Conservation (phyloP, 2,888 invertebrate species). For the Cataglyphis cursor region DNA sequence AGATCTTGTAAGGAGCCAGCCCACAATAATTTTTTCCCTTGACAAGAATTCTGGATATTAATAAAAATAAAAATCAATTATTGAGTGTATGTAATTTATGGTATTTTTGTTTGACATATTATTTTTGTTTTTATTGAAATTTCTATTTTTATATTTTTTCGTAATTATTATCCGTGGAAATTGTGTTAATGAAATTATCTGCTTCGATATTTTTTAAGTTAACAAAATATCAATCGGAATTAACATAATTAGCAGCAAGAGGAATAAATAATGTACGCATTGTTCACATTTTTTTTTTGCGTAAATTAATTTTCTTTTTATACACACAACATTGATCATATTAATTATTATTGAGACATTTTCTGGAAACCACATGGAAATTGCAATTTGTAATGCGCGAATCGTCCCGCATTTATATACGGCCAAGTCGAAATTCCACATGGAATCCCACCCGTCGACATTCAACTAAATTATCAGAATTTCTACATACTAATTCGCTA, state of each 20-base stretch:
- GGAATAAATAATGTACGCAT: neutral
- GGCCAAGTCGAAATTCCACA: conserved; percentile 58
- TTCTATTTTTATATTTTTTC: neutral
- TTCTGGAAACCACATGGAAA: neutral
- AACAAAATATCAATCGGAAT: neutral
- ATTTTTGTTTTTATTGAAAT: neutral
- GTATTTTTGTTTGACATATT: neutral
- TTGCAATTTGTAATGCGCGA: conserved; percentile 40
- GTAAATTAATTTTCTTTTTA: neutral
- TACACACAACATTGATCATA: neutral
- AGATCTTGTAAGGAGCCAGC: neutral
- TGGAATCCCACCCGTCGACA: conserved; percentile 67
- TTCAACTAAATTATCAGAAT: conserved; percentile 69
- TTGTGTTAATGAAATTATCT: neutral
- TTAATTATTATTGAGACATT: neutral
- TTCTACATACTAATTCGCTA: conserved; percentile 68
- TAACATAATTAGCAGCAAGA: neutral
- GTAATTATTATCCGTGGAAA: neutral
- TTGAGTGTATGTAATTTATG: neutral
- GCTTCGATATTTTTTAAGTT: neutral
- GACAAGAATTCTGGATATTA: neutral
- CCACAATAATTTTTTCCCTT: neutral
- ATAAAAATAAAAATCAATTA: neutral
- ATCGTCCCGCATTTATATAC: conserved; percentile 65
- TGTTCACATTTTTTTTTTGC: neutral